These are phyloP conservation scores for Caenorhabditis tropicalis DNA, from an alignment of 1,140 invertebrate genomes.

Conservation along the genomic window DNA sequence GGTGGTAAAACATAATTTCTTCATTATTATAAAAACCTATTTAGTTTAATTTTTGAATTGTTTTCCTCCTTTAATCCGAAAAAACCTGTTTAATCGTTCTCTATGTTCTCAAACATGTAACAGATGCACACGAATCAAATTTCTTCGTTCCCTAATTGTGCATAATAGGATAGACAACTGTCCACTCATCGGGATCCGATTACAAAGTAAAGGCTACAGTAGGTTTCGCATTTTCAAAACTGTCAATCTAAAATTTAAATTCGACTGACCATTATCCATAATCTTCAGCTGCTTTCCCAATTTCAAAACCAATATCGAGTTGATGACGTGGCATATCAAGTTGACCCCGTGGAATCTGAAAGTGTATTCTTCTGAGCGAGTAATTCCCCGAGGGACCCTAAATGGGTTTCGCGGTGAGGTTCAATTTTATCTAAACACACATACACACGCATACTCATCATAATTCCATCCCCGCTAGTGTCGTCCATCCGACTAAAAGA, in stretches of 20 bases:
- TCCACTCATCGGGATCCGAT: neutral
- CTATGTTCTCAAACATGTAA: neutral
- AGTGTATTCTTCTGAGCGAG: neutral
- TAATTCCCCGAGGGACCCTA: constrained; percentile 27
- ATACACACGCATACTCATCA: constrained; percentile 33
- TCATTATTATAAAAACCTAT: too few species aligned
- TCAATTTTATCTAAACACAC: constrained; percentile 29
- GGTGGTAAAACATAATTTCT: too few species aligned
- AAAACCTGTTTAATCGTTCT: neutral
- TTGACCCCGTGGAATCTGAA: constrained; percentile 37
- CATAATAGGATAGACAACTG: constrained; percentile 33
- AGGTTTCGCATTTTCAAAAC: too few species aligned
- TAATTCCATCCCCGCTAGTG: constrained; percentile 1
- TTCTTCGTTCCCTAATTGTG: constrained; percentile 5
- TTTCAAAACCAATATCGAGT: neutral
- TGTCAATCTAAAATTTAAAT: too few species aligned
- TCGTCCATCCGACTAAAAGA: neutral
- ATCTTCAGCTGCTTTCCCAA: neutral
- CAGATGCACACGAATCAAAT: constrained; percentile 42
- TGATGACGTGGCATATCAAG: constrained; percentile 4
- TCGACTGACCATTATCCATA: neutral
- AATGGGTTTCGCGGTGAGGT: neutral
- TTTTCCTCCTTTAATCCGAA: too few species aligned
- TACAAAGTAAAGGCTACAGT: too few species aligned
- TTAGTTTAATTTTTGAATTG: too few species aligned